Evolutionary conservation across 2,113 vertebrate species (phyloP).

Genomic region (Brienomyrus longianalis): DNA sequence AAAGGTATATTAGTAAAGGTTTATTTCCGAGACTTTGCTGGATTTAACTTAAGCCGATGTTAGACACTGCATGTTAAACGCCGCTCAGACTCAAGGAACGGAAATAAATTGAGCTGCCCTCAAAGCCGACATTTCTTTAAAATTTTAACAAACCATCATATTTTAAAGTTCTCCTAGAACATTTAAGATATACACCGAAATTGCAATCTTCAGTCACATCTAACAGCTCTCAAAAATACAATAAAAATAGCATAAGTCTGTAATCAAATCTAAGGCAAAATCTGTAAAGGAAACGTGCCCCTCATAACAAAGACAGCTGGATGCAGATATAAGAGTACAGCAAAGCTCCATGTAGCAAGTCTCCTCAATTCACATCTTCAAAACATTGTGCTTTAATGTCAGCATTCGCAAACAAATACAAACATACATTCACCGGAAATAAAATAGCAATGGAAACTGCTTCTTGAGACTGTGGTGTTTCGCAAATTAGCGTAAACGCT

Average conservation of each 20-base stretch:
- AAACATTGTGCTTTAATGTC: conserved; percentile 8
- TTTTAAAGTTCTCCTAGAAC: background rate
- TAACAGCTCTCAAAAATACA: background rate
- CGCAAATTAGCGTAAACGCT: background rate
- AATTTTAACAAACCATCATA: background rate
- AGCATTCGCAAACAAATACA: conserved; percentile 10
- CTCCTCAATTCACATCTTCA: conserved; percentile 8
- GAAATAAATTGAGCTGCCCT: background rate
- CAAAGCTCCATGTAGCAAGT: background rate
- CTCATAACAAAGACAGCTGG: background rate
- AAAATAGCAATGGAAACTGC: conserved; percentile 20
- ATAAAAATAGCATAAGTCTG: background rate
- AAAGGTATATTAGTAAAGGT: background rate
- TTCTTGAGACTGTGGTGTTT: conserved; percentile 13
- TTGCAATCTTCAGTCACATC: background rate
- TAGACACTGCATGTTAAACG: background rate
- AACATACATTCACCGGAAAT: conserved; percentile 39
- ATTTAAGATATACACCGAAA: background rate
- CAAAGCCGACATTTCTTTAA: background rate
- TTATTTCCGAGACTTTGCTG: background rate
- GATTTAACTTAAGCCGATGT: background rate
- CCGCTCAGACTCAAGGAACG: background rate
- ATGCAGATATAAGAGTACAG: background rate
- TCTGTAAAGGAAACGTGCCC: conserved; percentile 7
- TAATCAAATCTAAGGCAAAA: background rate